Evolutionary conservation across 2,113 vertebrate genomes (phyloP).

Genomic region (Vimba vimba): DNA sequence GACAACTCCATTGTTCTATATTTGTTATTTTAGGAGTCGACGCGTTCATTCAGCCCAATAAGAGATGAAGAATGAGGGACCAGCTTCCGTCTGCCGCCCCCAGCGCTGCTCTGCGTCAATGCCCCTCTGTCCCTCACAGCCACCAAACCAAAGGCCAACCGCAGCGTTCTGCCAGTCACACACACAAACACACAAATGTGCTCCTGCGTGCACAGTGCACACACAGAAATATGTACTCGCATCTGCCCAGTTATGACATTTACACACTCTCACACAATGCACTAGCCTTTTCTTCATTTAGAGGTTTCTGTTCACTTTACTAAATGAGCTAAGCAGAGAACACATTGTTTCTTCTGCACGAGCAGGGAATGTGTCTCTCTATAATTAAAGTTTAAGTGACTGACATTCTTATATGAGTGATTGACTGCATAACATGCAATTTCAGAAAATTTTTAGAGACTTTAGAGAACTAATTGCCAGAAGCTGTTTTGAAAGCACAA

Average conservation of each 20-base stretch:
- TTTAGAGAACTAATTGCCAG: not conserved
- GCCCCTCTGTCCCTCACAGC: slow-evolving; percentile 59
- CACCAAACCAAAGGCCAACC: slow-evolving; percentile 19
- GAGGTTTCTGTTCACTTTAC: not conserved
- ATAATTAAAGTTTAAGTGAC: slow-evolving; percentile 24
- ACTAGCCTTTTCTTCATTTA: not conserved
- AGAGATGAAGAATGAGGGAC: slow-evolving; percentile 51
- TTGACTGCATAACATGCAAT: not conserved
- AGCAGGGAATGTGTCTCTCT: not conserved
- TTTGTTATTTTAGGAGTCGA: slow-evolving; percentile 42
- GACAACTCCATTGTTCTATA: slow-evolving; percentile 24
- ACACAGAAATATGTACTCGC: not conserved
- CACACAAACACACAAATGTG: not conserved
- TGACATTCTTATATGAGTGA: slow-evolving; percentile 6
- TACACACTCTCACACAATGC: not conserved
- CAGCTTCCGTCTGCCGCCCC: slow-evolving; percentile 60
- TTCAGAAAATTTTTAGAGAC: not conserved
- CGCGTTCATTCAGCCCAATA: slow-evolving; percentile 23
- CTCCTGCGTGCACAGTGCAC: too few species aligned
- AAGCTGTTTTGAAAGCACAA: not conserved
- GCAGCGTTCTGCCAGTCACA: not conserved
- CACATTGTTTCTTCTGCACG: not conserved
- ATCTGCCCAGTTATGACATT: not conserved
- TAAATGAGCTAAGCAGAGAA: slow-evolving; percentile 7
- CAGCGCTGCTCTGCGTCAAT: slow-evolving; percentile 64